Conservation (phyloP, 1,140 invertebrate genomes). For the Coenobita brevimanus region DNA sequence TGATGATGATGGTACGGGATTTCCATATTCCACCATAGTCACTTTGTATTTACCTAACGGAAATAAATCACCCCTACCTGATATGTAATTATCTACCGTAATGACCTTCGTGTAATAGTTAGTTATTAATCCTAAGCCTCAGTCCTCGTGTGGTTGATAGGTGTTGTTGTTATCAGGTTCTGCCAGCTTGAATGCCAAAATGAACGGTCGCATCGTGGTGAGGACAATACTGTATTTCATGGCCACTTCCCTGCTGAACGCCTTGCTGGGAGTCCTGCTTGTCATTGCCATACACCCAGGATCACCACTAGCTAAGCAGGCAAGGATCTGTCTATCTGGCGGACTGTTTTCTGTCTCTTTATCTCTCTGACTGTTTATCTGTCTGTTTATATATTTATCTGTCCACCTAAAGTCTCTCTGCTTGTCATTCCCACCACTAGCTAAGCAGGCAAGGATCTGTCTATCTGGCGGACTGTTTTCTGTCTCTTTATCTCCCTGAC, state of each 20-base stretch:
- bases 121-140: too few species aligned
- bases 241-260: conserved; percentile 85
- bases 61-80: too few species aligned
- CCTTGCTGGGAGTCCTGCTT: conserved; percentile 83
- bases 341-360: too few species aligned
- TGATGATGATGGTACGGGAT: too few species aligned
- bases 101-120: too few species aligned
- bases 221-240: conserved; percentile 87
- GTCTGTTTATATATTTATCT: too few species aligned
- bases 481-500: too few species aligned
- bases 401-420: conserved; percentile 70
- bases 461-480: background rate
- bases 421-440: conserved; percentile 77
- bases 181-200: conserved; percentile 87
- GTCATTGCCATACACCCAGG: conserved; percentile 86
- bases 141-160: too few species aligned
- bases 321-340: conserved; percentile 49
- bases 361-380: too few species aligned
- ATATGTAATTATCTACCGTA: too few species aligned
- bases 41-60: too few species aligned
- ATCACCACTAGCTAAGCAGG: conserved; percentile 72
- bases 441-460: conserved; percentile 72
- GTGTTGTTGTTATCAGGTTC: conserved; percentile 78
- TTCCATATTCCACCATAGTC: too few species aligned
- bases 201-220: conserved; percentile 89